Base-by-base conservation (phyloP, 1,140 invertebrate species). In the Phymastichus coffea region DNA sequence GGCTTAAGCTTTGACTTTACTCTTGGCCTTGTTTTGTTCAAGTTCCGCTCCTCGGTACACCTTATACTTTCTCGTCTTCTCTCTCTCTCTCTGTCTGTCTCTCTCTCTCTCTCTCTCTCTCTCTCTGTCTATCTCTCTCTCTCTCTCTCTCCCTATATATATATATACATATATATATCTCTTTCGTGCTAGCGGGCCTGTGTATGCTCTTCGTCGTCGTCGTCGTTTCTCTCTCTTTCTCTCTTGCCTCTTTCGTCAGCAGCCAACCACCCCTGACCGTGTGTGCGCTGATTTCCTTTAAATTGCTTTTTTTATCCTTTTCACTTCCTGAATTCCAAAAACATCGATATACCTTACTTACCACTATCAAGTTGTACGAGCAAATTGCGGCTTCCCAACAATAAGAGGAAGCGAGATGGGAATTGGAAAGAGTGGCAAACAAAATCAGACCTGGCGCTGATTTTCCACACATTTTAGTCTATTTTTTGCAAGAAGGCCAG, bases 221-320 rank as follows among this genome's bases (percentile, higher is more conserved):
- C n/a, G n/a, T n/a, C n/a, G n/a, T 44, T 6, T 33, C 52, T 22
- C 12, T 44, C 40, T 35, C 14, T 25, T 14, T 44, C 4, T 17
- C 8, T 25, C 30, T 37, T 12, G 2, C 23, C 20, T n/a, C 14
- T 22, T 14, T 28, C 22, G 19, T 44, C 41, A 14, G 20, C 17
- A 30, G 19, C 8, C 30, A 46, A 55, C 43, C 54, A 57, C 43
- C 54, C 54, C 54, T 44, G 41, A 20, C 17, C 10, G 19, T 12
- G 3, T 6, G 20, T 22, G 3, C 25, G 7, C 3, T 47, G 22
- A 9, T 8, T 55, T 8, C 8, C 46, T 35, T 20, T 10, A 46
- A 55, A 55, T 55, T 33, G n/a, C 12, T 28, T 41, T 33, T 44
- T 30, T 33, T 15, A 55, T 33, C 30, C 35, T 10, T 12, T 3